Percentiles rank a stretch among this genome's conserved stretches.
Evolutionary conservation across 2,797 vertebrate species (phyloP).

Genomic region (Crotalus adamanteus): DNA sequence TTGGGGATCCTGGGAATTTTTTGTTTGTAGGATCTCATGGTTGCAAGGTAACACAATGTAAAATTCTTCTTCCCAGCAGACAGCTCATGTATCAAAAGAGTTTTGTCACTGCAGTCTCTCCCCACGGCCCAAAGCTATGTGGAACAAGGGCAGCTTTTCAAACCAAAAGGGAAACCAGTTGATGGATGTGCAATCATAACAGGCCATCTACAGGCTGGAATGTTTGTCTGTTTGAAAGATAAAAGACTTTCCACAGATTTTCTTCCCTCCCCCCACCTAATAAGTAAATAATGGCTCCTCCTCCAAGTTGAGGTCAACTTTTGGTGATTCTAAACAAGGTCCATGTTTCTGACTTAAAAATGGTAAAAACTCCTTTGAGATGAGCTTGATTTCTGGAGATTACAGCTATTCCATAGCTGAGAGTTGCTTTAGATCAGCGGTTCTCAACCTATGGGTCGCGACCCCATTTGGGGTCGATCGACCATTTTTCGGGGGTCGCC

Average conservation of each 20-base stretch:
- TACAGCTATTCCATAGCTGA: background rate
- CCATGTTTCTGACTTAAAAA: background rate
- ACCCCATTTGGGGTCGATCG: too few species aligned
- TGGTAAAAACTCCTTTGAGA: background rate
- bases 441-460: too few species aligned
- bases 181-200: conserved; percentile 41
- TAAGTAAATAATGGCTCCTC: background rate
- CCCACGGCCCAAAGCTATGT: conserved; percentile 67
- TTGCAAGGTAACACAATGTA: background rate
- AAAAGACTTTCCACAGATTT: conserved; percentile 18
- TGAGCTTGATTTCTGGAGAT: background rate
- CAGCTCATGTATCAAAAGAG: conserved; percentile 44
- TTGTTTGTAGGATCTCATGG: background rate
- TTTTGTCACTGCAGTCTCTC: conserved; percentile 60
- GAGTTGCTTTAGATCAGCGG: background rate
- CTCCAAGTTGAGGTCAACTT: conserved; percentile 23
- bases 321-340: background rate
- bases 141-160: conserved; percentile 63
- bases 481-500: too few species aligned
- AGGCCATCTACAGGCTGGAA: conserved; percentile 59
- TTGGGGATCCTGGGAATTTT: background rate
- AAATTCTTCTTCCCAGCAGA: conserved; percentile 22
- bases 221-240: conserved; percentile 45
- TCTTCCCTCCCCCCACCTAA: background rate
- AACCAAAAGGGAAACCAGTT: conserved; percentile 62